phyloP scores from a whole-genome alignment of 2,797 vertebrate species.

The Kryptolebias ocellatus region DNA sequence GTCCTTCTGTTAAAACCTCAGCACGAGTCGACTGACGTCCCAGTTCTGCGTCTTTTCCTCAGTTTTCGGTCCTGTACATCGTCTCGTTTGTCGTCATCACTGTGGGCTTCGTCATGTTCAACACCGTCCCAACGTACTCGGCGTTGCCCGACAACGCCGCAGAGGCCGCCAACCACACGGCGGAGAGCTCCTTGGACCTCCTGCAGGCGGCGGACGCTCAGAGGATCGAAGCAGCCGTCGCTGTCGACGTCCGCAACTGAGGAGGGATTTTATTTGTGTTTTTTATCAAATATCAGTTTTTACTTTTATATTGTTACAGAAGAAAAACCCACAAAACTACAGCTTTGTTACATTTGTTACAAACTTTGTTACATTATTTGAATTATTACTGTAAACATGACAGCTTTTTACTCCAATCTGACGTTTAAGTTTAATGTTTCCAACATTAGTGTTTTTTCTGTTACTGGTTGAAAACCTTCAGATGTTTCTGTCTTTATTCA shows the following conservation, averaged over 20 bases:
- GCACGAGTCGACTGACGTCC: neutral
- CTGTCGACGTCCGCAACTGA: conserved; percentile 26
- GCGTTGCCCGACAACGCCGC: conserved; percentile 46
- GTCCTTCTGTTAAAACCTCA: too few relatives aligned
- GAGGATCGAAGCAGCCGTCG: neutral
- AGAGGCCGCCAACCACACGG: neutral
- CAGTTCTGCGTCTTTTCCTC: conserved; percentile 10
- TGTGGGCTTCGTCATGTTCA: conserved; percentile 90
- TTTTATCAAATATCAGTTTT: neutral
- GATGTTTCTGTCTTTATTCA: too few relatives aligned
- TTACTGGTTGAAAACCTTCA: too few relatives aligned
- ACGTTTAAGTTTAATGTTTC: too few relatives aligned
- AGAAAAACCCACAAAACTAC: neutral
- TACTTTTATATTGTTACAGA: conserved; percentile 1
- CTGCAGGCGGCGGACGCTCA: conserved; percentile 23
- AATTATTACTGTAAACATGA: too few relatives aligned
- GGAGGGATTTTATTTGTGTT: accelerated
- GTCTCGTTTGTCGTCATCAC: conserved; percentile 90
- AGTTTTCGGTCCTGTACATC: conserved; percentile 95
- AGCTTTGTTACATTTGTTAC: neutral
- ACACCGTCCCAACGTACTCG: conserved; percentile 79
- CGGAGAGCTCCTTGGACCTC: conserved; percentile 26
- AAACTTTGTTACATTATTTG: neutral
- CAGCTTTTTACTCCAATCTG: too few relatives aligned
- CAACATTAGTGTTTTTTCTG: too few relatives aligned